Evolutionary conservation across 2,888 invertebrate species (phyloP), one percentile per base, ranked within the genome.

Genomic region (Odontothrips loti): DNA sequence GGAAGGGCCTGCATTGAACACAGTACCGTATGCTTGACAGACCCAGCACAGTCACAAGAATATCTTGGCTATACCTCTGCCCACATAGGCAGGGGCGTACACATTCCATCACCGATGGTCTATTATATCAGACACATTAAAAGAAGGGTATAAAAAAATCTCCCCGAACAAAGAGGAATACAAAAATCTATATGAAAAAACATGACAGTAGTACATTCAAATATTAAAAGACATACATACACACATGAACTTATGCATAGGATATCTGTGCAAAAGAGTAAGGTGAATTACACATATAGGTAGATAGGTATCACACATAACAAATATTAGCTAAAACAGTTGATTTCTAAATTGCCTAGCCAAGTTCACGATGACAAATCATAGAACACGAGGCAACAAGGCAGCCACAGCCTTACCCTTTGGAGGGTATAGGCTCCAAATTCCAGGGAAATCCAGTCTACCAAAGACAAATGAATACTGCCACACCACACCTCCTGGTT

Each of bases 1-100:
- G 80, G 34, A 80, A 48, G 48, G 58, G 80, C 47, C 80, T 80
- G 51, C 58, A 48, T 80, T 51, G 27, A 43, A 80, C 80, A 47
- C 80, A 80, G 80, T 29, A n/a, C 17, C 80, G 11, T 80, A 51
- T 58, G 51, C 80, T 29, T 43, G 34, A 43, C 48, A 80, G 10
- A 63, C 63, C 58, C 80, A 80, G 43, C 63, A 11, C 12, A 63
- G 68, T 34, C 29, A 12, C 48, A 63, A 51, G 80, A 29, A 79
- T 79, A n/a, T 29, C 29, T 48, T 79, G 47, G 68, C 68, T 75
- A 12, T 27, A 27, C 68, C 68, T 27, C 27, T 27, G 4, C 68
- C 68, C 68, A 75, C 68, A 75, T 11, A 75, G 68, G 68, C 58
- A 75, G 68, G 27, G 12, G 23, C 68, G 10, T 58, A 75, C 27